These are phyloP conservation scores for Onychostoma macrolepis DNA, from an alignment of 2,113 vertebrate genomes.

Conservation along the genomic window DNA sequence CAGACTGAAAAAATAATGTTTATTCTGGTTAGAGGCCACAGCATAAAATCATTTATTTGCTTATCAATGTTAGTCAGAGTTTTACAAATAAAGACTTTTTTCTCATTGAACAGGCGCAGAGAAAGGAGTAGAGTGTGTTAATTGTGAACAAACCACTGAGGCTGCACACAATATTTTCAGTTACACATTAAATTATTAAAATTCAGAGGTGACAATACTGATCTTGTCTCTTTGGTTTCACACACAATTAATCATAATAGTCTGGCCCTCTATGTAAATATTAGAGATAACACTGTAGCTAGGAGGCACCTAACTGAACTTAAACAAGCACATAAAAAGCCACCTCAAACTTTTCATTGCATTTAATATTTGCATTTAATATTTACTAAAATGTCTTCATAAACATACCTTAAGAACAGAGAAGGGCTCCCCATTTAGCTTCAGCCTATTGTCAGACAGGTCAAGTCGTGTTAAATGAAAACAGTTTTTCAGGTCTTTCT, in stretches of 20 bases:
- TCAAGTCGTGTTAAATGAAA: constrained; percentile 72
- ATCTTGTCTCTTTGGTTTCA: neutral
- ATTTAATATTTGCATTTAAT: too few species aligned
- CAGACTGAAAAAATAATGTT: neutral
- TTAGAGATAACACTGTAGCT: neutral
- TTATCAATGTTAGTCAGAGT: neutral
- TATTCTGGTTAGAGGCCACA: neutral
- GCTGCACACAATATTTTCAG: neutral
- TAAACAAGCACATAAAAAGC: neutral
- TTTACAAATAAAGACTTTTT: neutral
- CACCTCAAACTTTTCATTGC: neutral
- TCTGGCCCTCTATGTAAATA: neutral
- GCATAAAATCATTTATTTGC: neutral
- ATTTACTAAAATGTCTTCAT: neutral
- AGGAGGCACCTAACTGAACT: neutral
- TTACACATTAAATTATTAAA: neutral
- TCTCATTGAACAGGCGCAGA: neutral
- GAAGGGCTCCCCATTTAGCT: constrained; percentile 81
- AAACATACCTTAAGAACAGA: constrained; percentile 66
- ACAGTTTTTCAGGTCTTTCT: constrained; percentile 77
- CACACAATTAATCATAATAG: neutral
- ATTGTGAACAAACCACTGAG: neutral
- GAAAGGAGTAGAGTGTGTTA: neutral
- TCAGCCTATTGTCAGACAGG: constrained; percentile 81
- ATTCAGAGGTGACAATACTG: neutral